A percentile compares a stretch with the other conserved stretches of the same genome.
Conservation (phyloP, 2,888 invertebrate species). For the Cheilosia vernalis region DNA sequence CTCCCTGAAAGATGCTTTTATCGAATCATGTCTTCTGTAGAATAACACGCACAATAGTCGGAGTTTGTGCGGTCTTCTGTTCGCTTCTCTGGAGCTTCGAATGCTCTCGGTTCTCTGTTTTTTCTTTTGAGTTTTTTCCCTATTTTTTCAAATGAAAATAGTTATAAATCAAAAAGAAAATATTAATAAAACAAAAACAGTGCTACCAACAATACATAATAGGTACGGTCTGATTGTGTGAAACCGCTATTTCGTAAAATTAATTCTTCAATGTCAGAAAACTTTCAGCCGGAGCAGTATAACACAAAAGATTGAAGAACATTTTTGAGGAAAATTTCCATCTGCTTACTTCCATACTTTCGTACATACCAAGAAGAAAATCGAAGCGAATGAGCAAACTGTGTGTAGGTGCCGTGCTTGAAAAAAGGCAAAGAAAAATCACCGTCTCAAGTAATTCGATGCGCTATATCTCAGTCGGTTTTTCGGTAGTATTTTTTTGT, state of each 20-base stretch:
- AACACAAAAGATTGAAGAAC: conserved; percentile 42
- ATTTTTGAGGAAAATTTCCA: conserved; percentile 52
- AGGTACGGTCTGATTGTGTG: conserved; percentile 5
- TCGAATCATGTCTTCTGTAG: conserved; percentile 71
- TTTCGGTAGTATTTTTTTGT: conserved; percentile 58
- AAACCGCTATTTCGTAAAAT: conserved; percentile 29
- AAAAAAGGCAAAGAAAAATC: conserved; percentile 32
- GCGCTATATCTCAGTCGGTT: conserved; percentile 51
- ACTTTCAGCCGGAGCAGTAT: conserved; percentile 48
- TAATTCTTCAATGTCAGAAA: conserved; percentile 45
- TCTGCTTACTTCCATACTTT: conserved; percentile 72
- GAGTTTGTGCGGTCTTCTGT: conserved; percentile 75
- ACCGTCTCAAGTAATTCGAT: conserved; percentile 64
- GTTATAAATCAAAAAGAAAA: conserved; percentile 43
- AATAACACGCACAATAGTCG: conserved; percentile 74
- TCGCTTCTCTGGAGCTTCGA: conserved; percentile 73
- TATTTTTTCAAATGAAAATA: conserved; percentile 71
- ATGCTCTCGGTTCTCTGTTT: conserved; percentile 75
- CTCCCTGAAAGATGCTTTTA: conserved; percentile 71
- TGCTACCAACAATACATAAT: conserved; percentile 7
- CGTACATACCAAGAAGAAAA: conserved; percentile 61
- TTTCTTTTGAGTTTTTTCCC: conserved; percentile 74
- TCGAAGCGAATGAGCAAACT: conserved; percentile 64
- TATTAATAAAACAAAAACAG: conserved; percentile 14
- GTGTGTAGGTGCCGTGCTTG: conserved; percentile 60